Evolutionary conservation across 2,888 invertebrate genomes (phyloP).

Genomic region (Napeogenes inachia): DNA sequence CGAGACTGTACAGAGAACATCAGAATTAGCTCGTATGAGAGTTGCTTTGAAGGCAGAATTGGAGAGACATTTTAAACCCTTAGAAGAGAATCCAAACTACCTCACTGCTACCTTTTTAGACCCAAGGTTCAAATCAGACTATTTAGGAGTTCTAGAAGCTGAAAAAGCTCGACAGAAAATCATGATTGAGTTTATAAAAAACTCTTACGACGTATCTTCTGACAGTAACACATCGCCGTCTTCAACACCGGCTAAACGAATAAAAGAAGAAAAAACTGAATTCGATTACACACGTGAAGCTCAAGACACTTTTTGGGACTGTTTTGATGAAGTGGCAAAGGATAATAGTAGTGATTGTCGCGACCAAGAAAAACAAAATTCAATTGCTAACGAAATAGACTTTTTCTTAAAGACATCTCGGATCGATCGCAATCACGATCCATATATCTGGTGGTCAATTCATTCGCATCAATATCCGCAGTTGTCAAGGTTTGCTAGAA

Average conservation of each 20-base stretch:
- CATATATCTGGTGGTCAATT: conserved; percentile 24
- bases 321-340: conserved; percentile 30
- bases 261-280: neutral
- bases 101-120: too few species aligned
- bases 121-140: too few species aligned
- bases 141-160: too few species aligned
- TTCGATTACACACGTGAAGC: too few species aligned
- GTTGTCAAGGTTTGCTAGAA: conserved; percentile 23
- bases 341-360: conserved; percentile 19
- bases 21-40: too few species aligned
- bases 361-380: conserved; percentile 17
- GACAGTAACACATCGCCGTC: neutral
- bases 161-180: too few species aligned
- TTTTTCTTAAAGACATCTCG: conserved; percentile 25
- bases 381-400: conserved; percentile 22
- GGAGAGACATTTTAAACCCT: too few species aligned
- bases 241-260: neutral
- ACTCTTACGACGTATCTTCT: too few species aligned
- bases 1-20: too few species aligned
- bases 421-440: conserved; percentile 28
- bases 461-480: conserved; percentile 23
- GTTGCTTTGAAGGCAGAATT: too few species aligned
- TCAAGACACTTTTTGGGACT: neutral
- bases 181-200: too few species aligned
- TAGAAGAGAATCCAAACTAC: too few species aligned